Evolutionary conservation across 1,140 invertebrate genomes (phyloP).

Genomic region (Atopsyche davidsoni): DNA sequence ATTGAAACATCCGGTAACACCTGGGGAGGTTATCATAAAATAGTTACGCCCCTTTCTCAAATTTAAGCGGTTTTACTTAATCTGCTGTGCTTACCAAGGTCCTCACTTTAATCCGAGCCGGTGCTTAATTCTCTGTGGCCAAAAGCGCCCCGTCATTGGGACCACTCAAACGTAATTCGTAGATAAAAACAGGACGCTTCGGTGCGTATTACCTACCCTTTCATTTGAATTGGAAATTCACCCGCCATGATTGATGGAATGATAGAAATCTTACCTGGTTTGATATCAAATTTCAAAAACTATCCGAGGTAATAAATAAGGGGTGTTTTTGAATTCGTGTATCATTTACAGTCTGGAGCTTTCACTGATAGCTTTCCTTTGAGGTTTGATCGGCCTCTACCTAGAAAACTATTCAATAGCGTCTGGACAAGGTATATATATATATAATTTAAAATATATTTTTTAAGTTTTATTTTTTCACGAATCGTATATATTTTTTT

Average conservation of each 20-base stretch:
- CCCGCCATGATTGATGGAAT: constrained; percentile 14
- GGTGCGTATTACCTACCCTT: constrained; percentile 6
- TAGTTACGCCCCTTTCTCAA: too few species aligned
- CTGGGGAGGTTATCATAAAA: too few species aligned
- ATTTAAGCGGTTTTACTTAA: too few species aligned
- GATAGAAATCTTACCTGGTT: constrained; percentile 17
- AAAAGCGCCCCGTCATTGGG: constrained; percentile 7
- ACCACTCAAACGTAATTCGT: constrained; percentile 20
- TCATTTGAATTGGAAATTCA: constrained; percentile 21
- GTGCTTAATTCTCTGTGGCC: background rate
- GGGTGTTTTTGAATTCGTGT: background rate
- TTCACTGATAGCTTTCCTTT: too few species aligned
- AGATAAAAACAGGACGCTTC: constrained; percentile 11
- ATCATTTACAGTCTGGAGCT: constrained; percentile 3
- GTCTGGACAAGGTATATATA: too few species aligned
- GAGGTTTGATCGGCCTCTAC: too few species aligned
- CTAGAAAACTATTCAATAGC: too few species aligned
- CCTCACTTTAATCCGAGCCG: background rate
- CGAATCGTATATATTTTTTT: too few species aligned
- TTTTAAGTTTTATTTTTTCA: too few species aligned
- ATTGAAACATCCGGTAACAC: too few species aligned
- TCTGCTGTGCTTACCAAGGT: too few species aligned
- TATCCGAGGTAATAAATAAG: constrained; percentile 19
- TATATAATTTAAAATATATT: too few species aligned
- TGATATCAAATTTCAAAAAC: constrained; percentile 5